Base-by-base conservation (phyloP, 2,113 vertebrate genomes). In the Gallinago jamesoni region DNA sequence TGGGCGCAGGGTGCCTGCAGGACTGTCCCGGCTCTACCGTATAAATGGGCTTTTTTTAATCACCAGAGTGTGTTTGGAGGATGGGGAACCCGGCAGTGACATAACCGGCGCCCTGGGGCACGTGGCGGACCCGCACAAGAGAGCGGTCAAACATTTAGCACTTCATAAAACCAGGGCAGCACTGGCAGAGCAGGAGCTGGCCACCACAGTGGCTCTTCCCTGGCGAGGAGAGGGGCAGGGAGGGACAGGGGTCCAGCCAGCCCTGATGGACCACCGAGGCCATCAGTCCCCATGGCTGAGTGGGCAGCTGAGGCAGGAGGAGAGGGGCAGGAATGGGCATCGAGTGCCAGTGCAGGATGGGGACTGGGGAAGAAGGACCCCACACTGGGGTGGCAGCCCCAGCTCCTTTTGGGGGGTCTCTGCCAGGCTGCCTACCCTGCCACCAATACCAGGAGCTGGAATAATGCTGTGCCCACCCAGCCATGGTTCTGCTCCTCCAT, bases 151-250 rank as follows among this genome's bases (percentile, higher is more conserved):
- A 50, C 80, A 86, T 88, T 88, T 93, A 78, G 74, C 92, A 78
- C 83, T 64, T 75, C 86, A 92, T 91, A 90, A 93, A 93, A 92
- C 23, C 39, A 30, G 33, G 30, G 14, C 60, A 84, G 80, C 50
- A 10, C 10, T 2, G 0, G 6, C 1, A 0, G 59, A 50, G 77
- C 55, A 64, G 66, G 72, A 0, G 0, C 14, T 0, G 0, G 50
- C 27, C 2, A 0, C 35, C 1, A 0, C 0, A 0, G 1, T 11
- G 45, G 47, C 53, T 28, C 31, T 21, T 79, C 27, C 60, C 25
- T 1, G 1, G 11, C 10, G 31, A 10, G 12, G 33, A 75, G 17
- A 62, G 12, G 31, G 31, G n/a, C 52, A 47, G 24, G 35, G 48
- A 62, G 48, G 57, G 33, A 70, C 9, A 2, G 0, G 12, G 64